These are phyloP conservation scores for Bradypus variegatus DNA, from an alignment of 2,797 vertebrate species.

Conservation along the genomic window DNA sequence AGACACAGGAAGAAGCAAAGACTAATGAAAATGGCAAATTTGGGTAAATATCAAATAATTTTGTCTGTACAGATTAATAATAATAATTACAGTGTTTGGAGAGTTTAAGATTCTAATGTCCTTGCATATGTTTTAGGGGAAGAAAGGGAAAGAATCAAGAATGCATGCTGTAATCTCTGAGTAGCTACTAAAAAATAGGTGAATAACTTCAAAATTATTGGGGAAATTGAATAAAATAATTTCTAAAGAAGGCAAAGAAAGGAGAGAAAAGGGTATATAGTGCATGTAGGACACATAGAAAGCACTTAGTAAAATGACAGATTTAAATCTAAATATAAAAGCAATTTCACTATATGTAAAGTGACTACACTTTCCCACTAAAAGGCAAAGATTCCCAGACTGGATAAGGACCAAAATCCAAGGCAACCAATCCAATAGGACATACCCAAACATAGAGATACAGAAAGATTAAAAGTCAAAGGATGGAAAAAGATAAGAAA, in stretches of 20 bases:
- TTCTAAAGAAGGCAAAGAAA: not conserved
- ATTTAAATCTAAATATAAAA: conserved; percentile 33
- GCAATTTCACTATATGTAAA: conserved; percentile 16
- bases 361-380: not conserved
- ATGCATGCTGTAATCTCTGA: not conserved
- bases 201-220: not conserved
- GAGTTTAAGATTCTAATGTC: not conserved
- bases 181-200: not conserved
- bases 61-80: not conserved
- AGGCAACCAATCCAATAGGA: not conserved
- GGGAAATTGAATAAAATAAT: not conserved
- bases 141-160: conserved; percentile 3
- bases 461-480: conserved; percentile 3
- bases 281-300: not conserved
- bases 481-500: not conserved
- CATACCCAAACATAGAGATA: not conserved
- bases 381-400: conserved; percentile 6
- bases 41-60: not conserved
- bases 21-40: conserved; percentile 1
- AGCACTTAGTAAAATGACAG: not conserved
- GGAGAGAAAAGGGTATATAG: not conserved
- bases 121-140: not conserved
- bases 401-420: not conserved
- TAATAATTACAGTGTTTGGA: not conserved
- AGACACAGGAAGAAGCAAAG: not conserved